Evolutionary conservation across 2,113 vertebrate genomes (phyloP), one percentile per base, ranked within the genome.

Genomic region (Lepisosteus osseus): DNA sequence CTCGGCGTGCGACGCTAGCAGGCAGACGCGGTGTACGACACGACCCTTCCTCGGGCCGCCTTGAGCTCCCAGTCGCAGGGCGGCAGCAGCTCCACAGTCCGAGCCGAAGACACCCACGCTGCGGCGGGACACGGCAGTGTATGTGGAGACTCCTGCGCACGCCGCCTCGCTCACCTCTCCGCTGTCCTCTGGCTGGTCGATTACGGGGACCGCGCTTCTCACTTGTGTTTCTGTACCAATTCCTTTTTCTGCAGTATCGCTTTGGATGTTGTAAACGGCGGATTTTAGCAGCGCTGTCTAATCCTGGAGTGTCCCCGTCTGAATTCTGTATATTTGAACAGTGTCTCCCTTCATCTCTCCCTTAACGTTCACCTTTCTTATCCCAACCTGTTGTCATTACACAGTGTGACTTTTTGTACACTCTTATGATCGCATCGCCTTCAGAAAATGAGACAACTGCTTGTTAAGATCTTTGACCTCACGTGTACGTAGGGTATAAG

Each of bases 41-140:
- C 86, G 55, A 87, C 91, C 79, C 88, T 93, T 64, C 93, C 92
- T 5, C 87, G 92, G 0, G 92, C 89, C 72, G 91, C 82, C n/a
- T 78, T 83, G 6, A 80, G 82, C 70, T 84, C 87, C 84, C 81
- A 91, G 8, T 76, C 72, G 11, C 79, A 80, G 8, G 80, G 86
- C 82, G 92, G 85, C 0, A 75, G 84, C 83, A 91, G 80, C 88
- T 90, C 92, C 9, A 88, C 90, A 0, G 81, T 92, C 67, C 85
- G 78, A 2, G 90, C 91, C 0, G 86, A 83, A 41, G 92, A 92
- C 0, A 84, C 85, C 42, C 88, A 86, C 0, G 7, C 76, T 6
- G 59, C 77, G n/a, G 72, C 76, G 68, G 72, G 68, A 71, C 42
- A 55, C 67, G 61, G 65, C 68, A 67, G 61, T 14, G 55, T 59